Conservation (phyloP, 2,113 vertebrate genomes). For the Burhinus bistriatus region DNA sequence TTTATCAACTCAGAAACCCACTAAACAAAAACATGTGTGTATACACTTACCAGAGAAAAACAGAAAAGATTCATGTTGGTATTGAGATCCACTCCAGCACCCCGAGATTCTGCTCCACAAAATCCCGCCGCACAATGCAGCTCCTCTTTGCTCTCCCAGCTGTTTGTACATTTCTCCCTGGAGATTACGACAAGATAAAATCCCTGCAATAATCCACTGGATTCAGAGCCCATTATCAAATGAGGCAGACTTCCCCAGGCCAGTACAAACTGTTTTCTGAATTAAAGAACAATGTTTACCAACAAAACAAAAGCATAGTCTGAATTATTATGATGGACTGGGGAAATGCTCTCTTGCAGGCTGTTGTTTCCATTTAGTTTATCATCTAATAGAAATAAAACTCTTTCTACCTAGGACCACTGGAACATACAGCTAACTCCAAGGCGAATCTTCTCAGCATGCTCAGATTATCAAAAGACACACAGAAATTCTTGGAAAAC, state of each 20-base stretch:
- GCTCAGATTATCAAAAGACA: not conserved
- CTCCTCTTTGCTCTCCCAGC: constrained; percentile 67
- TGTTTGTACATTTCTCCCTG: constrained; percentile 72
- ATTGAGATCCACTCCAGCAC: not conserved
- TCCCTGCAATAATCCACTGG: constrained; percentile 90
- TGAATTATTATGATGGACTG: not conserved
- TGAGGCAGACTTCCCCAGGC: constrained; percentile 69
- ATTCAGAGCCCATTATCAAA: constrained; percentile 83
- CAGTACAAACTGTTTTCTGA: constrained; percentile 68
- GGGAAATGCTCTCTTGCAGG: constrained; percentile 1
- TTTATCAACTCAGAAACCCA: not conserved
- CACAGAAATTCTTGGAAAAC: not conserved
- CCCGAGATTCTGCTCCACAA: constrained; percentile 31
- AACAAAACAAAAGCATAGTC: constrained; percentile 26
- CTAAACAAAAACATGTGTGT: not conserved
- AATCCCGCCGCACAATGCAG: constrained; percentile 16
- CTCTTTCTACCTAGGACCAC: not conserved
- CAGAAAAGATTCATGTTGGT: constrained; percentile 92
- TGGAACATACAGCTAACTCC: not conserved
- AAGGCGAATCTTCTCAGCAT: not conserved
- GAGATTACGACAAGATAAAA: constrained; percentile 86
- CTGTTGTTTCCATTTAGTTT: not conserved
- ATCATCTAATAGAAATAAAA: not conserved
- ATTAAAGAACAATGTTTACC: constrained; percentile 57
- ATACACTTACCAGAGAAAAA: constrained; percentile 89